Conservation (phyloP, 2,888 invertebrate species). For the Athalia rosae region DNA sequence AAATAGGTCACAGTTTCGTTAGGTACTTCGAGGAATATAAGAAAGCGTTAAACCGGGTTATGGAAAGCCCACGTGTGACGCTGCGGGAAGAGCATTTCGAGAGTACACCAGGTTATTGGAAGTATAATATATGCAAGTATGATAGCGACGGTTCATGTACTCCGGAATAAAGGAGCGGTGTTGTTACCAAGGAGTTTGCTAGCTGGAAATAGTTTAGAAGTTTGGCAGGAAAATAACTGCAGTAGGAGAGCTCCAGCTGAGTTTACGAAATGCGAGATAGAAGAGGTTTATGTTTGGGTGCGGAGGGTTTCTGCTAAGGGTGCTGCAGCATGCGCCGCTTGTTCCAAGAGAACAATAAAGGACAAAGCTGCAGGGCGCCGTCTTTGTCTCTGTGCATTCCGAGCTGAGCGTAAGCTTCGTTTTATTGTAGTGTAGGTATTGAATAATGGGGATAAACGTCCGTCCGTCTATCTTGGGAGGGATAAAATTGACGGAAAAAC, state of each 20-base stretch:
- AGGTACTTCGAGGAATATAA: conserved; percentile 3
- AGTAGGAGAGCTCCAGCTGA: not conserved
- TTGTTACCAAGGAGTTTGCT: not conserved
- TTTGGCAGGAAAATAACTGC: conserved; percentile 2
- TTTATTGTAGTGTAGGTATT: conserved; percentile 23
- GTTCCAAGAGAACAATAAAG: conserved; percentile 13
- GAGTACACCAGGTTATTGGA: conserved; percentile 29
- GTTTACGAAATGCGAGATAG: too few relatives aligned
- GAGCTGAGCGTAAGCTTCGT: not conserved
- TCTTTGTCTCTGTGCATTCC: conserved; percentile 15
- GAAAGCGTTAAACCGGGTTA: conserved; percentile 30
- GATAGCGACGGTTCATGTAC: conserved; percentile 13
- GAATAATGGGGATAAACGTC: conserved; percentile 23
- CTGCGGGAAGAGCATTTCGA: not conserved
- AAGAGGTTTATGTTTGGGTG: too few relatives aligned
- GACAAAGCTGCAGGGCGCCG: conserved; percentile 2
- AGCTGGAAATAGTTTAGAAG: not conserved
- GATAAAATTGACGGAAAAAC: not conserved
- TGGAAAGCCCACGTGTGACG: conserved; percentile 25
- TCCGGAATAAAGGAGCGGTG: conserved; percentile 13
- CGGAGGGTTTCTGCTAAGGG: not conserved
- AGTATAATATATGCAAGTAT: conserved; percentile 35
- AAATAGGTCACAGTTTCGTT: not conserved
- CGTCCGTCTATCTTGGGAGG: not conserved
- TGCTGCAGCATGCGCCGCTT: not conserved